Conservation (phyloP, 2,797 vertebrate species). For the Lepus oiostolus region DNA sequence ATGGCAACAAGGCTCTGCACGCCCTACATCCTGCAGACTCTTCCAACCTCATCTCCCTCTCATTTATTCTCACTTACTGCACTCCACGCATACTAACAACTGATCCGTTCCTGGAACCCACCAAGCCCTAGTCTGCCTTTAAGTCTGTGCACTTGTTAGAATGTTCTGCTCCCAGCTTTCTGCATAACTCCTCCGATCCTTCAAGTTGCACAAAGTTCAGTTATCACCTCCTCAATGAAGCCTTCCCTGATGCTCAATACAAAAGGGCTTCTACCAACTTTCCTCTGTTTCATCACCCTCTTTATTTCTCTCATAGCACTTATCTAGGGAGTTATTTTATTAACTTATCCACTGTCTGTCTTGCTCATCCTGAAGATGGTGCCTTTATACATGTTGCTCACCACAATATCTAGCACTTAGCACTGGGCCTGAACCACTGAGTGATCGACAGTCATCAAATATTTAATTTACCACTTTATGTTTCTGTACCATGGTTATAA, state of each 20-base stretch:
- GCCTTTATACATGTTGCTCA: not conserved
- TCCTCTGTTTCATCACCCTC: not conserved
- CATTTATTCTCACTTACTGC: not conserved
- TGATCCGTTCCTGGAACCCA: not conserved
- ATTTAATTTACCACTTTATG: not conserved
- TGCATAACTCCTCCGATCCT: not conserved
- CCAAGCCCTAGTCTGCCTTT: not conserved
- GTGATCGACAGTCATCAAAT: not conserved
- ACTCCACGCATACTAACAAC: not conserved
- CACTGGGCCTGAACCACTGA: not conserved
- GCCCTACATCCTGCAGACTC: slow-evolving; percentile 52
- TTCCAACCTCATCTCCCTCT: not conserved
- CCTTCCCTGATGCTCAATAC: not conserved
- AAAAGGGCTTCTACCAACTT: not conserved
- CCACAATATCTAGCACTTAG: not conserved
- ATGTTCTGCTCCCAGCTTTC: not conserved
- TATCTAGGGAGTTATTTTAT: not conserved
- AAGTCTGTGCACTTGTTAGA: not conserved
- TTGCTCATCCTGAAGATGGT: not conserved
- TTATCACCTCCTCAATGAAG: not conserved
- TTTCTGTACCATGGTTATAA: slow-evolving; percentile 26
- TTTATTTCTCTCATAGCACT: not conserved
- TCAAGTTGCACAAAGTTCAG: not conserved
- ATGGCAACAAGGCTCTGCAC: slow-evolving; percentile 46
- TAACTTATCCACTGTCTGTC: not conserved